These are phyloP conservation scores for Cyrtorhinus lividipennis DNA, from an alignment of 1,140 invertebrate genomes.

Conservation along the genomic window DNA sequence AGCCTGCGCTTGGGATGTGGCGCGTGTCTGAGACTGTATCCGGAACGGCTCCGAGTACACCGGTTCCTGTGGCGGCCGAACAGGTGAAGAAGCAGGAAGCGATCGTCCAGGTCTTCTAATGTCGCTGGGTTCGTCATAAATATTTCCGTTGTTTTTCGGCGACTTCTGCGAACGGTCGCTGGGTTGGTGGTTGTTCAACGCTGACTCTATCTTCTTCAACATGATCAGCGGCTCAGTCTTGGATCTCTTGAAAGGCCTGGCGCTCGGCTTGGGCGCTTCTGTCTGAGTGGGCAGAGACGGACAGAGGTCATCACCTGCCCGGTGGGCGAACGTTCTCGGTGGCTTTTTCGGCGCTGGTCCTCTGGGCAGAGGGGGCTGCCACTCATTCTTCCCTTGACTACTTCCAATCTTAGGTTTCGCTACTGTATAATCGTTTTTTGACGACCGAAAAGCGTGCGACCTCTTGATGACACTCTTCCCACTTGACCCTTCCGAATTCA, in stretches of 20 bases:
- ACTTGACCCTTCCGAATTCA: neutral
- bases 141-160: conserved; percentile 6
- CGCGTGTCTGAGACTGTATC: neutral
- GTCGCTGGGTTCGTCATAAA: conserved; percentile 5
- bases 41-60: neutral
- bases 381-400: neutral
- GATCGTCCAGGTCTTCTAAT: neutral
- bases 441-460: neutral
- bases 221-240: conserved; percentile 27
- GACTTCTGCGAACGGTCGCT: neutral
- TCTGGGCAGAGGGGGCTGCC: conserved; percentile 35
- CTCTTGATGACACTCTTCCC: neutral
- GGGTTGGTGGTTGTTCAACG: conserved; percentile 12
- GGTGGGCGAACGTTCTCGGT: conserved; percentile 45
- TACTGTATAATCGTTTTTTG: neutral
- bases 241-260: conserved; percentile 13
- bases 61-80: neutral
- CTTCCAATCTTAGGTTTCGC: neutral
- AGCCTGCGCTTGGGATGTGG: neutral
- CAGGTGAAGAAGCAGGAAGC: neutral
- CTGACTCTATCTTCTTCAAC: conserved; percentile 24
- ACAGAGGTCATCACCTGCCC: conserved; percentile 19
- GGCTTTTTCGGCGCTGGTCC: conserved; percentile 57
- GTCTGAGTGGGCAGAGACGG: neutral
- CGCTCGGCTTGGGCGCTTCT: conserved; percentile 2